These are phyloP conservation scores for Drosophila buzzatii DNA, from an alignment of 2,888 invertebrate species.

Conservation along the genomic window DNA sequence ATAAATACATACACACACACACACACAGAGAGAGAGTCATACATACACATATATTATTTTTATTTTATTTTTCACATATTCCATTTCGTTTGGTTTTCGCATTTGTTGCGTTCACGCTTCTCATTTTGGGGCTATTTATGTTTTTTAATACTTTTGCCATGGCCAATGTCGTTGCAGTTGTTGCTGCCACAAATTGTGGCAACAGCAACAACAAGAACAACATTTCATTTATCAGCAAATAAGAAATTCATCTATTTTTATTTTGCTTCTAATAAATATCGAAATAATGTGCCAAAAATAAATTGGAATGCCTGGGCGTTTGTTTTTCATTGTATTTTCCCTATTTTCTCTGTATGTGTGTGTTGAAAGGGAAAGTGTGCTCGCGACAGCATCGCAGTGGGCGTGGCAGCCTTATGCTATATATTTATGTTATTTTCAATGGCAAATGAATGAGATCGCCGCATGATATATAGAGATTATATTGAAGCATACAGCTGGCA, in stretches of 20 bases:
- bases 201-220: conserved; percentile 1
- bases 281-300: conserved; percentile 67
- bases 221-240: conserved; percentile 8
- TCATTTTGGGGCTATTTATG: conserved; percentile 43
- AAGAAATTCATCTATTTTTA: conserved; percentile 49
- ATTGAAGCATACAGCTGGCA: conserved; percentile 14
- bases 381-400: not conserved
- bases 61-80: conserved; percentile 19
- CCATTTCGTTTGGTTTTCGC: conserved; percentile 34
- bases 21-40: conserved; percentile 7
- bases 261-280: conserved; percentile 35
- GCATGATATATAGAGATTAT: not conserved
- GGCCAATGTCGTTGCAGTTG: conserved; percentile 59
- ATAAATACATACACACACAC: conserved; percentile 13
- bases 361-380: conserved; percentile 70
- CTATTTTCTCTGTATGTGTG: not conserved
- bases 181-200: conserved; percentile 51
- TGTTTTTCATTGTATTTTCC: conserved; percentile 20
- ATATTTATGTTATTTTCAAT: conserved; percentile 27
- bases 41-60: conserved; percentile 2
- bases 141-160: conserved; percentile 50
- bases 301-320: conserved; percentile 54
- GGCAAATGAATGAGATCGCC: conserved; percentile 14
- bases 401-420: conserved; percentile 4
- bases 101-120: conserved; percentile 30